Conservation (phyloP, 2,888 invertebrate genomes). For the Neoitamus cyanurus region DNA sequence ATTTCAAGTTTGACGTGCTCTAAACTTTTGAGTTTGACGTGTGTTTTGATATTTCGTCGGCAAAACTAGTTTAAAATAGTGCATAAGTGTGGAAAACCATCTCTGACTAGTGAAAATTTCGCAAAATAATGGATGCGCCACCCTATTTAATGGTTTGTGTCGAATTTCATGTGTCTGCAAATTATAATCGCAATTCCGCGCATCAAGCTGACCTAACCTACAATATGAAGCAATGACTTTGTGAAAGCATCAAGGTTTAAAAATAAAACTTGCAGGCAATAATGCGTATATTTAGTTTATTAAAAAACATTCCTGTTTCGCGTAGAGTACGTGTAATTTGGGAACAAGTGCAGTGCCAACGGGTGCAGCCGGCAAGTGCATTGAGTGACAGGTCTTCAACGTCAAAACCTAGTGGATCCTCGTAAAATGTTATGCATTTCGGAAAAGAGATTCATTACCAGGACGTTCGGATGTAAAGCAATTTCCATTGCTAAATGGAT, state of each 20-base stretch:
- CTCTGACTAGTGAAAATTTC: neutral
- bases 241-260: constrained; percentile 12
- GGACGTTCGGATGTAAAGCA: neutral
- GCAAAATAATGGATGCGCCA: constrained; percentile 42
- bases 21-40: constrained; percentile 39
- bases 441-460: neutral
- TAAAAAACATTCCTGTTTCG: neutral
- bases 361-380: constrained; percentile 11
- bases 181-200: constrained; percentile 20
- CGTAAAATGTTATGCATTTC: neutral
- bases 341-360: neutral
- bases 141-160: constrained; percentile 38
- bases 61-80: constrained; percentile 21
- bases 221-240: constrained; percentile 3
- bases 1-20: constrained; percentile 24
- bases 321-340: neutral
- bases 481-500: no score
- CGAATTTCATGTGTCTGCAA: neutral
- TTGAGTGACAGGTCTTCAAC: neutral
- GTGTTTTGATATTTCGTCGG: constrained; percentile 38
- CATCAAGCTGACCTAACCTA: constrained; percentile 13
- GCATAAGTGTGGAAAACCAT: neutral
- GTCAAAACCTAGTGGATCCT: neutral
- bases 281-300: constrained; percentile 20
- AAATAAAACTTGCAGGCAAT: constrained; percentile 2